phyloP scores from a whole-genome alignment of 2,113 vertebrate species.

The Nyctibius bracteatus region DNA sequence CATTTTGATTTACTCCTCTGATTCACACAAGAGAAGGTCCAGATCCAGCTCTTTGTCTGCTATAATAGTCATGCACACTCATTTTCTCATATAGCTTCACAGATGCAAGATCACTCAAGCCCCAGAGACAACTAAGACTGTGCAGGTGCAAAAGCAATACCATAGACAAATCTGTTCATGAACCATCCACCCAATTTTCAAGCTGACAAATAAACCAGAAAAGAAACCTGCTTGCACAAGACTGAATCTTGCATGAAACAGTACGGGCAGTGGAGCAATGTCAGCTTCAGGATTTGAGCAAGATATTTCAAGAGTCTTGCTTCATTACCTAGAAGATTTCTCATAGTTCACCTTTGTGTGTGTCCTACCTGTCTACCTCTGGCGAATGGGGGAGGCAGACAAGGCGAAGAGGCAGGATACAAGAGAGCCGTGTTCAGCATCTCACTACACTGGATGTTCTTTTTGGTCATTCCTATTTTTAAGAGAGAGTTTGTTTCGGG shows the following conservation, averaged over 20 bases:
- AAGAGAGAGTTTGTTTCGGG: neutral
- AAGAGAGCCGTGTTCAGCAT: rapidly evolving
- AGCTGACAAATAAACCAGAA: neutral
- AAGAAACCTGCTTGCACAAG: neutral
- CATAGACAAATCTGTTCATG: neutral
- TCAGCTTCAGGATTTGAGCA: neutral
- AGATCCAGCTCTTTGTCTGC: neutral
- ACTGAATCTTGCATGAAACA: neutral
- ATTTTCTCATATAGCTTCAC: neutral
- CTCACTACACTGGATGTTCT: neutral
- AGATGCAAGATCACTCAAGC: neutral
- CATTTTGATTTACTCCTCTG: neutral
- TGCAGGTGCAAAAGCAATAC: neutral
- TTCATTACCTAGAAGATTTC: neutral
- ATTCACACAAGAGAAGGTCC: neutral
- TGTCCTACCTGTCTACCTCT: neutral
- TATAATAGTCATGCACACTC: neutral
- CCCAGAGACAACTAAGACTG: neutral
- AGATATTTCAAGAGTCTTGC: neutral
- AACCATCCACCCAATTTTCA: neutral
- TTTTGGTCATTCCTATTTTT: neutral
- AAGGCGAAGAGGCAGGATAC: neutral
- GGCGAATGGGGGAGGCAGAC: neutral
- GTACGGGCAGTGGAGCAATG: neutral
- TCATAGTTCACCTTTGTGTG: neutral